Evolutionary conservation across 2,113 vertebrate genomes (phyloP).

Genomic region (Collichthys lucidus): DNA sequence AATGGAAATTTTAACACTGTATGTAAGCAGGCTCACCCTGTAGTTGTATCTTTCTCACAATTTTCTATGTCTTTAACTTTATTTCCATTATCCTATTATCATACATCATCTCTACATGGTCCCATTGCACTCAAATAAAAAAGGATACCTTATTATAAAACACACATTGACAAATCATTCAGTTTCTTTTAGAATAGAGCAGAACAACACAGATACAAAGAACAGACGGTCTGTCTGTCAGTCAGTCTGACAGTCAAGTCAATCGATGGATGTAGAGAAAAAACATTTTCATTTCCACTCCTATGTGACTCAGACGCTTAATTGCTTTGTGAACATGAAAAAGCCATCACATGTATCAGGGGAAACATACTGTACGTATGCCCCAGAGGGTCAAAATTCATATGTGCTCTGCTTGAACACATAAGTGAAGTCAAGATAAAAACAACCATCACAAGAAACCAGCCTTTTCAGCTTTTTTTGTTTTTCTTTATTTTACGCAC

Average conservation of each 20-base stretch:
- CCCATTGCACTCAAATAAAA: constrained; percentile 83
- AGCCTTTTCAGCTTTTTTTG: constrained; percentile 80
- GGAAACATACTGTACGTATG: neutral
- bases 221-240: constrained; percentile 78
- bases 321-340: constrained; percentile 64
- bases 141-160: constrained; percentile 78
- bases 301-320: constrained; percentile 37
- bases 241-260: constrained; percentile 80
- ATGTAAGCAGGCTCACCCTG: constrained; percentile 1
- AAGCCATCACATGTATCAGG: constrained; percentile 45
- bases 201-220: constrained; percentile 91
- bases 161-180: constrained; percentile 88
- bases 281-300: constrained; percentile 27
- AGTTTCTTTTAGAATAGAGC: constrained; percentile 87
- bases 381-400: constrained; percentile 43
- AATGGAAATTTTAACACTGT: neutral
- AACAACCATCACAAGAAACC: constrained; percentile 87
- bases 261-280: constrained; percentile 44
- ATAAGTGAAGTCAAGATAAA: constrained; percentile 39
- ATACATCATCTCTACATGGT: constrained; percentile 83
- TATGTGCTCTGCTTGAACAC: constrained; percentile 21
- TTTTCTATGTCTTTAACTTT: constrained; percentile 26
- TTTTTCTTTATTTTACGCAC: constrained; percentile 37
- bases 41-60: constrained; percentile 1
- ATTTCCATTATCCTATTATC: neutral